These are phyloP conservation scores for Megalonaias nervosa DNA, from an alignment of 1,140 invertebrate species.

Conservation along the genomic window DNA sequence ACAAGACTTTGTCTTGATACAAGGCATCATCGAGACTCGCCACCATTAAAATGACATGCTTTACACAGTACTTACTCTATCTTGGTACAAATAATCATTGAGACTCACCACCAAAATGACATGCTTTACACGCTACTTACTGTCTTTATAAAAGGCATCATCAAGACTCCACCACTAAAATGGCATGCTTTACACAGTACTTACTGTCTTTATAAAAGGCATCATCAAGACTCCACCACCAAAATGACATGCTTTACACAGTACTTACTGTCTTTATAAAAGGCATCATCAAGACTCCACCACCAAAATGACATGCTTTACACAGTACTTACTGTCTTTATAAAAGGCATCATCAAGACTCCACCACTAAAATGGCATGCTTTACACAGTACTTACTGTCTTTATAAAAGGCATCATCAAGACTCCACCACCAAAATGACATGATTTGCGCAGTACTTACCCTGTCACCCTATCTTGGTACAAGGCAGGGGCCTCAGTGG, in stretches of 20 bases:
- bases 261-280: slow-evolving; percentile 30
- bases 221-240: too few species aligned
- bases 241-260: not conserved
- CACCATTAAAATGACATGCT: not conserved
- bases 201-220: not conserved
- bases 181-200: not conserved
- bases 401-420: too few species aligned
- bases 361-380: not conserved
- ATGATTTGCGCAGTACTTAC: too few species aligned
- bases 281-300: too few species aligned
- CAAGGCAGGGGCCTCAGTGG: too few species aligned
- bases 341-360: not conserved
- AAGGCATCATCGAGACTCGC: slow-evolving; percentile 44
- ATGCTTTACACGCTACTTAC: too few species aligned
- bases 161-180: not conserved
- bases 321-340: not conserved
- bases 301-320: too few species aligned
- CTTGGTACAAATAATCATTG: too few species aligned
- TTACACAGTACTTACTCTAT: slow-evolving; percentile 36
- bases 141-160: not conserved
- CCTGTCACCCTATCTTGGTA: not conserved
- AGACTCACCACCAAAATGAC: too few species aligned
- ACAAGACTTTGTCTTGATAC: slow-evolving; percentile 50
- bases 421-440: too few species aligned
- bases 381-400: not conserved